Evolutionary conservation across 1,140 invertebrate genomes (phyloP), one percentile per base, ranked within the genome.

Genomic region (Saccostrea glomerata): DNA sequence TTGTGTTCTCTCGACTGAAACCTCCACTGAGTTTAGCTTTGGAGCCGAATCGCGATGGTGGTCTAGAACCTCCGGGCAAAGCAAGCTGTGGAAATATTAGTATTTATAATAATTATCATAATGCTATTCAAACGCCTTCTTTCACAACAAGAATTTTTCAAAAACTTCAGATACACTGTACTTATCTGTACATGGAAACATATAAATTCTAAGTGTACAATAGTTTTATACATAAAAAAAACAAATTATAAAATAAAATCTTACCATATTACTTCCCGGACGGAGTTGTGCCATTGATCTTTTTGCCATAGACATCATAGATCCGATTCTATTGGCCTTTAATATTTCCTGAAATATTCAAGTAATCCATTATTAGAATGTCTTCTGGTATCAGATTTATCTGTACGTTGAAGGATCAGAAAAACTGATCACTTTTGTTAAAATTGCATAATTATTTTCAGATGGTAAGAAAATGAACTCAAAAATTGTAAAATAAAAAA

Each of bases 271-370:
- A 73, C 25, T 73, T 13, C 36, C 82, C 3, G 82, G 82, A n/a
- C 82, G 82, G 13, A 83, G 40, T 15, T 83, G 36, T 83, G 54
- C 40, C 82, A 83, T 86, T 15, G 90, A 91, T 40, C 82, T 70
- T 55, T 82, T 89, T 47, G 85, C 87, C 73, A 89, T 77, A 2
- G 90, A 90, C 40, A 91, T 54, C 88, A 91, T 89, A 15, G 91
- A 91, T 9, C 91, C 91, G n/a, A 91, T 58, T 70, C 87, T 88
- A 25, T 85, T 89, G 56, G 88, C 90, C 56, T 88, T 60, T 5
- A 90, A 58, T 9, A 84, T 58, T 36, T 90, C 88, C 90, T 91
- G 82, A 30, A 87, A 83, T 17, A 70, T 47, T 9, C 5, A 47
- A 47, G 9, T 47, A 47, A 7, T 47, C 9, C 47, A 47, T 47